These are phyloP conservation scores for Rynchops niger DNA, from an alignment of 2,113 vertebrate genomes.

Conservation along the genomic window DNA sequence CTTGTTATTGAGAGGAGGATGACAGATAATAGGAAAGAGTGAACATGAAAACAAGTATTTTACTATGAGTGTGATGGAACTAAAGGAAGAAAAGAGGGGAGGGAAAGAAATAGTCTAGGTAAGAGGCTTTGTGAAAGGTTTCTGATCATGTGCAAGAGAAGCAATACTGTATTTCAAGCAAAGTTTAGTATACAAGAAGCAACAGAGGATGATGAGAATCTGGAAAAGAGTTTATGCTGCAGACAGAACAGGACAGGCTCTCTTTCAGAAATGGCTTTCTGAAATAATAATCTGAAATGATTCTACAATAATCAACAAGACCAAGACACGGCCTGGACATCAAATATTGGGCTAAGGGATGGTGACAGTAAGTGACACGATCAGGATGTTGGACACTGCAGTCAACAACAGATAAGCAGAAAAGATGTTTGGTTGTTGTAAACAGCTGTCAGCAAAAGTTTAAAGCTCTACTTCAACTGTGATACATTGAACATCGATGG, in stretches of 20 bases:
- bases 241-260: neutral
- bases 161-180: neutral
- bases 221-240: neutral
- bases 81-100: neutral
- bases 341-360: neutral
- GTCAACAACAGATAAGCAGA: neutral
- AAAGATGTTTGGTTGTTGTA: neutral
- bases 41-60: constrained; percentile 22
- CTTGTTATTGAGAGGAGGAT: constrained; percentile 5
- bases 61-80: neutral
- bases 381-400: neutral
- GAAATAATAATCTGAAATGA: neutral
- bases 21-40: neutral
- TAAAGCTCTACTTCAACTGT: neutral
- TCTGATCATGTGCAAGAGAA: neutral
- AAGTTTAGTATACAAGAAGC: neutral
- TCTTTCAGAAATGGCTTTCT: neutral
- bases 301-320: neutral
- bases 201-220: neutral
- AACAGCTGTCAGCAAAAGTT: neutral
- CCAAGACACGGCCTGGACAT: neutral
- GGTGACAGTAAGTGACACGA: neutral
- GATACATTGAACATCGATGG: neutral
- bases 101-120: neutral
- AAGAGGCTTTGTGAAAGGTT: neutral